A percentile compares a stretch with the other conserved stretches of the same genome.
phyloP scores from a whole-genome alignment of 2,888 invertebrate genomes.

The Agrotis ipsilon region DNA sequence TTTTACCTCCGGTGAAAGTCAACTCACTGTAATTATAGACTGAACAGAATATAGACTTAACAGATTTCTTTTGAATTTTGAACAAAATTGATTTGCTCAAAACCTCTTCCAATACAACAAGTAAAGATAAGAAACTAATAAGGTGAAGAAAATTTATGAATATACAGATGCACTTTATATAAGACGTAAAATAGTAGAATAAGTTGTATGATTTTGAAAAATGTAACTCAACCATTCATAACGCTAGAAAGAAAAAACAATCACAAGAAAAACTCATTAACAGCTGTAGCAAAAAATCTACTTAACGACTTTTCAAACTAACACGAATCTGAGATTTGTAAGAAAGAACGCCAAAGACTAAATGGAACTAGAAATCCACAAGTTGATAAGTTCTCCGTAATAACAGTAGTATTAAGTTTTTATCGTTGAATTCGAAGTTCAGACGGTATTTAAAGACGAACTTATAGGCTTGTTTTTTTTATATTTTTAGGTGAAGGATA shows the following conservation, averaged over 20 bases:
- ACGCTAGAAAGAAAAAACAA: not conserved
- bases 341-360: conserved; percentile 31
- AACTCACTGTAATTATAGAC: too few relatives aligned
- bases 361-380: conserved; percentile 54
- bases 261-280: conserved; percentile 17
- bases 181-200: too few relatives aligned
- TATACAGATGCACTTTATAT: too few relatives aligned
- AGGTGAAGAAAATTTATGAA: too few relatives aligned
- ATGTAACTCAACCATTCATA: too few relatives aligned
- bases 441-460: conserved; percentile 64
- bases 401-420: conserved; percentile 65
- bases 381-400: conserved; percentile 63
- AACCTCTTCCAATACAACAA: too few relatives aligned
- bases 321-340: conserved; percentile 42
- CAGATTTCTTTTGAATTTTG: too few relatives aligned
- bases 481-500: conserved; percentile 10
- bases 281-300: conserved; percentile 19
- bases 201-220: too few relatives aligned
- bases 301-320: conserved; percentile 17
- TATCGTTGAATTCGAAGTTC: conserved; percentile 66
- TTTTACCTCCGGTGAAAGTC: too few relatives aligned
- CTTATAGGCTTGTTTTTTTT: conserved; percentile 53
- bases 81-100: too few relatives aligned
- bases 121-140: too few relatives aligned
- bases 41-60: too few relatives aligned